These are phyloP conservation scores for Diploptera punctata DNA, from an alignment of 2,888 invertebrate species.

Conservation along the genomic window DNA sequence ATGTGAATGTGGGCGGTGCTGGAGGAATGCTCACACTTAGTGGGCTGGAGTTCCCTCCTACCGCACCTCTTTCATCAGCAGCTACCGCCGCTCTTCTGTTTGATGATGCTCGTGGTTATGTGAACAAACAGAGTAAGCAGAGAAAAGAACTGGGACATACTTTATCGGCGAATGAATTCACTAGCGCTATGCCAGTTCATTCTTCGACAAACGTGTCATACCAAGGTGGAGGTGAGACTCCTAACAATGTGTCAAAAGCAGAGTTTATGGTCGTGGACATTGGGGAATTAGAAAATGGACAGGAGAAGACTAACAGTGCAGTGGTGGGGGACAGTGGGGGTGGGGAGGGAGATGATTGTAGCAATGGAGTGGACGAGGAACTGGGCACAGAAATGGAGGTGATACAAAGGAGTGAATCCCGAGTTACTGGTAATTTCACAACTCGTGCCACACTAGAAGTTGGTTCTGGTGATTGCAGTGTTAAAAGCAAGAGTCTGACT, in stretches of 20 bases:
- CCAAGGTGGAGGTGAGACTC: constrained; percentile 12
- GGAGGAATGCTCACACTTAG: constrained; percentile 39
- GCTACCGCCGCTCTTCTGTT: constrained; percentile 33
- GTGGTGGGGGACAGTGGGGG: constrained; percentile 19
- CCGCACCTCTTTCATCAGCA: constrained; percentile 24
- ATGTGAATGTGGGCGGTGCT: constrained; percentile 56
- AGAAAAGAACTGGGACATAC: constrained; percentile 30
- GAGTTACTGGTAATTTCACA: constrained; percentile 38
- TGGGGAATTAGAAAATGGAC: constrained; percentile 49
- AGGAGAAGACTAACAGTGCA: constrained; percentile 18
- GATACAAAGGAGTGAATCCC: constrained; percentile 33
- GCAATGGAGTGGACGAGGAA: constrained; percentile 27
- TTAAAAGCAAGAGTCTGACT: neutral
- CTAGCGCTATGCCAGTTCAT: constrained; percentile 32
- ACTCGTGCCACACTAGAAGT: constrained; percentile 42
- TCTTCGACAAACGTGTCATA: constrained; percentile 23
- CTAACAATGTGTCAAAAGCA: constrained; percentile 51
- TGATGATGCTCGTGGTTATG: constrained; percentile 33
- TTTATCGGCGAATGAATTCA: constrained; percentile 31
- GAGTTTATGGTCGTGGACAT: constrained; percentile 59
- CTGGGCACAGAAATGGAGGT: constrained; percentile 36
- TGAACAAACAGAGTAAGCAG: neutral
- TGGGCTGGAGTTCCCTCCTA: constrained; percentile 35
- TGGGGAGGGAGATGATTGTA: neutral
- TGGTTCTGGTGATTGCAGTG: constrained; percentile 23